These are phyloP conservation scores for Aphelenchoides besseyi DNA, from an alignment of 1,140 invertebrate species.

Conservation along the genomic window DNA sequence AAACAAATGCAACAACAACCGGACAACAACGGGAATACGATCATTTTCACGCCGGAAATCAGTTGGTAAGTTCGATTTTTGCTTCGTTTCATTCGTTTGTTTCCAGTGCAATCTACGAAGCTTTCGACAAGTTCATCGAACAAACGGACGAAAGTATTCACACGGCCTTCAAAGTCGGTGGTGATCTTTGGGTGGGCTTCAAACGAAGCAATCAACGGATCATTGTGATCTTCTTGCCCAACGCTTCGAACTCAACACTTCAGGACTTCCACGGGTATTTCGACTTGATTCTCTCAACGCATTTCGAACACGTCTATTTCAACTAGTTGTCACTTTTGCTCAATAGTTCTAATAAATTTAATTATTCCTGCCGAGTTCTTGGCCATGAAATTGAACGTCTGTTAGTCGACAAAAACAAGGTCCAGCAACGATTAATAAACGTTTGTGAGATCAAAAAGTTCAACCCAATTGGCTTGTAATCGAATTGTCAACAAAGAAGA, in stretches of 20 bases:
- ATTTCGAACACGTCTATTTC: slow-evolving; percentile 6
- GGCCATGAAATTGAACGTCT: no score
- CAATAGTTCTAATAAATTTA: no score
- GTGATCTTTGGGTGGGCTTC: slow-evolving; percentile 25
- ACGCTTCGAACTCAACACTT: slow-evolving; percentile 10
- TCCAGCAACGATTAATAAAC: no score
- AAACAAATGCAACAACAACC: not conserved
- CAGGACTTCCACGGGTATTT: slow-evolving; percentile 9
- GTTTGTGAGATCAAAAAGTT: no score
- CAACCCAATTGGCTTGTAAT: no score
- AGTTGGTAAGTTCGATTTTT: slow-evolving; percentile 11
- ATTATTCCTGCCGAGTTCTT: slow-evolving; percentile 1
- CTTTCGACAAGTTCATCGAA: slow-evolving; percentile 29
- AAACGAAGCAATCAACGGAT: slow-evolving; percentile 21
- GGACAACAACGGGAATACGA: not conserved
- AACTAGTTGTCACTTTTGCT: no score
- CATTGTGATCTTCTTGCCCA: slow-evolving; percentile 22
- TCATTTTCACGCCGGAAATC: slow-evolving; percentile 14
- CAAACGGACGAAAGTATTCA: not conserved
- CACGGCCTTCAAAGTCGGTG: not conserved
- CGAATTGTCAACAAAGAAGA: no score
- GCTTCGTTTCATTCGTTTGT: not conserved
- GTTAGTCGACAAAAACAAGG: no score
- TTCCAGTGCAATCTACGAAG: slow-evolving; percentile 25
- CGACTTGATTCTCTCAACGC: not conserved